phyloP scores from a whole-genome alignment of 2,797 vertebrate species.

The Rachycentron canadum region DNA sequence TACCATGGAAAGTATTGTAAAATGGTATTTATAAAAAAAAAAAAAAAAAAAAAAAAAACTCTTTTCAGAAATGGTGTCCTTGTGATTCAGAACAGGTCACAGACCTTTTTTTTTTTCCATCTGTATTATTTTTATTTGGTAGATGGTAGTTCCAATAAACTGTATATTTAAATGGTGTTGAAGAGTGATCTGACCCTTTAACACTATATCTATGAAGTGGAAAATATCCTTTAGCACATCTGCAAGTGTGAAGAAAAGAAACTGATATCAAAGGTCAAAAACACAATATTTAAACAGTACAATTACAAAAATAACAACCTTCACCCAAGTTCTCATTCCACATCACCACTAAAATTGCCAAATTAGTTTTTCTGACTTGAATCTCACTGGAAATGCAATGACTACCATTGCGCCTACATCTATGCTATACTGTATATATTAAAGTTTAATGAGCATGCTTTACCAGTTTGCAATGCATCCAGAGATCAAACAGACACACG shows the following conservation, averaged over 20 bases:
- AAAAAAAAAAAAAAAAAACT: background rate
- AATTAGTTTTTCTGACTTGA: slow-evolving; percentile 25
- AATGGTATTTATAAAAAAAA: background rate
- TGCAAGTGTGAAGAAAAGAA: slow-evolving; percentile 23
- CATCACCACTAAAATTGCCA: slow-evolving; percentile 26
- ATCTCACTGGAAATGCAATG: slow-evolving; percentile 45
- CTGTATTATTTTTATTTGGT: background rate
- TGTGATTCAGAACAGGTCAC: background rate
- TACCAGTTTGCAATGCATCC: slow-evolving; percentile 35
- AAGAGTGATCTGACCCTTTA: background rate
- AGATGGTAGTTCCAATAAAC: background rate
- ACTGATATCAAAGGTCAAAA: slow-evolving; percentile 33
- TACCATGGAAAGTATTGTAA: background rate
- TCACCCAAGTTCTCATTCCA: slow-evolving; percentile 13
- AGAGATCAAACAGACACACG: slow-evolving; percentile 45
- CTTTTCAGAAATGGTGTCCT: background rate
- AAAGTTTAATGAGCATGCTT: slow-evolving; percentile 64
- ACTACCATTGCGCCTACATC: slow-evolving; percentile 41
- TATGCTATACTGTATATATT: slow-evolving; percentile 55
- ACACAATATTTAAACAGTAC: background rate
- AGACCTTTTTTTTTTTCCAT: background rate
- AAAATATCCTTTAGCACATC: slow-evolving; percentile 17
- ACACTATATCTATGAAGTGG: background rate
- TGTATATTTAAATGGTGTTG: background rate
- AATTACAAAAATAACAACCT: slow-evolving; percentile 1